A percentile compares a stretch with the other conserved stretches of the same genome.
phyloP scores from a whole-genome alignment of 2,797 vertebrate species.

The Myripristis murdjan region DNA sequence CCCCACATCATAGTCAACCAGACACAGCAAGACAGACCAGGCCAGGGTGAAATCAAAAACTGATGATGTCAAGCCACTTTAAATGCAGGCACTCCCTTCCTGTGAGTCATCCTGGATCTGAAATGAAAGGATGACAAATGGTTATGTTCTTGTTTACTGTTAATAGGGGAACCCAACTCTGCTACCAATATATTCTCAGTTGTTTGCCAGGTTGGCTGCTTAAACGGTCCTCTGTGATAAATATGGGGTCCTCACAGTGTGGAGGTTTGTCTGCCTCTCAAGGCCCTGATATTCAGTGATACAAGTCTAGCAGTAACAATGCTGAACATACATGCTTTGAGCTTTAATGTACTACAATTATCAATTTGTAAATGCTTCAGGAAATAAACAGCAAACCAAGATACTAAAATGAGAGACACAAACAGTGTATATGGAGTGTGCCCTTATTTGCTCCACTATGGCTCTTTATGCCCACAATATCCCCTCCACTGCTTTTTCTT shows the following conservation, averaged over 20 bases:
- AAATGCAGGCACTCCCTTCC: constrained; percentile 43
- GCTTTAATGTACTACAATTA: not conserved
- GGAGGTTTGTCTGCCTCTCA: constrained; percentile 3
- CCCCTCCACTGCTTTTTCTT: no score
- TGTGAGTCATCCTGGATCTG: constrained; percentile 51
- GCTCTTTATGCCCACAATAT: no score
- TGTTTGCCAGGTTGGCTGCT: not conserved
- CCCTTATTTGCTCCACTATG: no score
- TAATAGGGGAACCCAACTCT: constrained; percentile 52
- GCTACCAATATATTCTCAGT: constrained; percentile 4
- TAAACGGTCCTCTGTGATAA: constrained; percentile 18
- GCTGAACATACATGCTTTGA: not conserved
- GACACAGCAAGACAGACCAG: not conserved
- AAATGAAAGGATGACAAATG: not conserved
- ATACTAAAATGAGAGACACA: no score
- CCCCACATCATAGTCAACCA: constrained; percentile 19
- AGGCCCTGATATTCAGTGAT: constrained; percentile 1
- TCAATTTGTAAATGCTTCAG: not conserved
- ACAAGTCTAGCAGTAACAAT: constrained; percentile 20
- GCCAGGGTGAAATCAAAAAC: not conserved
- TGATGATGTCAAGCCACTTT: constrained; percentile 27
- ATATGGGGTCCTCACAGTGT: constrained; percentile 25
- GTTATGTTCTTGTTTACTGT: constrained; percentile 31
- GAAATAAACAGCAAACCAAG: no score
- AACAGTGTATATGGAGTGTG: no score